Conservation (phyloP, 2,888 invertebrate genomes). For the Leptothorax acervorum region DNA sequence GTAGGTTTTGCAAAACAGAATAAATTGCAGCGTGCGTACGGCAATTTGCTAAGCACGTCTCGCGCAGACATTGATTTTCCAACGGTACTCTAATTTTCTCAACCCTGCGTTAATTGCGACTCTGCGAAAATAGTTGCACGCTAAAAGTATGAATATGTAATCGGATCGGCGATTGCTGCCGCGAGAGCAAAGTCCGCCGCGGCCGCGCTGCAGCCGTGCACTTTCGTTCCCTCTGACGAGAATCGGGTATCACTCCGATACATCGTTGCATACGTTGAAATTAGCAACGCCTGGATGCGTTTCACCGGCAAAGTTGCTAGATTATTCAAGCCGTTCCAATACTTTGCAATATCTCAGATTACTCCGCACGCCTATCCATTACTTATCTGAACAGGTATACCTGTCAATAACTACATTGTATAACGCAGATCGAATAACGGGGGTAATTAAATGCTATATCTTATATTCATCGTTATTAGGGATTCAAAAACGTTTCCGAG, state of each 20-base stretch:
- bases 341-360: conserved; percentile 59
- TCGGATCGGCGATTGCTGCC: conserved; percentile 25
- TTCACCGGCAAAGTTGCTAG: conserved; percentile 54
- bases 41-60: conserved; percentile 38
- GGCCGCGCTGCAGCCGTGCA: background rate
- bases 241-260: conserved; percentile 49
- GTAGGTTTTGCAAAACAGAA: conserved; percentile 38
- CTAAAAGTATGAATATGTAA: conserved; percentile 49
- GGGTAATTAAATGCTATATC: conserved; percentile 44
- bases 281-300: conserved; percentile 66
- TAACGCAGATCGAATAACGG: conserved; percentile 26
- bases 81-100: conserved; percentile 40
- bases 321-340: conserved; percentile 60
- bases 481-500: background rate
- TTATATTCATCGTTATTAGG: background rate
- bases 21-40: conserved; percentile 33
- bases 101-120: conserved; percentile 39
- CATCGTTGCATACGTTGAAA: conserved; percentile 64
- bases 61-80: conserved; percentile 30
- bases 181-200: conserved; percentile 54
- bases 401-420: conserved; percentile 41
- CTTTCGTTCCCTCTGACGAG: conserved; percentile 62
- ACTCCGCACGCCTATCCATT: conserved; percentile 53
- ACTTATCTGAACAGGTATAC: conserved; percentile 43
- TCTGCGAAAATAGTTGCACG: conserved; percentile 34